phyloP scores from a whole-genome alignment of 2,888 invertebrate genomes.

The Polymixis lichenea region DNA sequence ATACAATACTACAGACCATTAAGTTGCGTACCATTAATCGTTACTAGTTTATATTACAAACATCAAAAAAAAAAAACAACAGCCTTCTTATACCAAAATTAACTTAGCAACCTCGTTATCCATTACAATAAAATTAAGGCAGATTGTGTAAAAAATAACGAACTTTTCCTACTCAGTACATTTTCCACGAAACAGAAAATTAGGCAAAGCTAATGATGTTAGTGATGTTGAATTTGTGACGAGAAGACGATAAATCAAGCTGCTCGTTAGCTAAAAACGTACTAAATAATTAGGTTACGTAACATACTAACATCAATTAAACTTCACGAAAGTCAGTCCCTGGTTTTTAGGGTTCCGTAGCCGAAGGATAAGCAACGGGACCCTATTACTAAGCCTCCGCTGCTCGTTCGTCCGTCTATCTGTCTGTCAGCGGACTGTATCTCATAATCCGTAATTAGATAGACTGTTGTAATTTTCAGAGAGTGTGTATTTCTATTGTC shows the following conservation, averaged over 20 bases:
- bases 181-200: slow-evolving; percentile 24
- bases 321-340: slow-evolving; percentile 4
- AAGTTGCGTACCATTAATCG: not conserved
- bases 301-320: slow-evolving; percentile 19
- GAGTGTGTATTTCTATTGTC: too few relatives aligned
- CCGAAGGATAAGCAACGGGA: too few relatives aligned
- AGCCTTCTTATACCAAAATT: not conserved
- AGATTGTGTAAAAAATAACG: not conserved
- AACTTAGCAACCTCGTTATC: not conserved
- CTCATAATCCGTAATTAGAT: too few relatives aligned
- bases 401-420: too few relatives aligned
- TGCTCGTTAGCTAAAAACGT: slow-evolving; percentile 51
- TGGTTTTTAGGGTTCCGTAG: too few relatives aligned
- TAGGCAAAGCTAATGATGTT: slow-evolving; percentile 24
- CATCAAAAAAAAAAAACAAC: not conserved
- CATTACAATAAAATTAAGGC: slow-evolving; percentile 6
- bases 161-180: not conserved
- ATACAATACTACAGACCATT: not conserved
- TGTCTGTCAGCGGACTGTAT: too few relatives aligned
- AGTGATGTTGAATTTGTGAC: slow-evolving; percentile 36
- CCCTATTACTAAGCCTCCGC: too few relatives aligned
- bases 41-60: not conserved
- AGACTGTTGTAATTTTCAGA: too few relatives aligned
- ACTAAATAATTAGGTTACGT: slow-evolving; percentile 37
- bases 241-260: slow-evolving; percentile 34